A percentile compares a stretch with the other conserved stretches of the same genome.
Evolutionary conservation across 2,797 vertebrate species (phyloP).

Genomic region (Poecilia gillii): DNA sequence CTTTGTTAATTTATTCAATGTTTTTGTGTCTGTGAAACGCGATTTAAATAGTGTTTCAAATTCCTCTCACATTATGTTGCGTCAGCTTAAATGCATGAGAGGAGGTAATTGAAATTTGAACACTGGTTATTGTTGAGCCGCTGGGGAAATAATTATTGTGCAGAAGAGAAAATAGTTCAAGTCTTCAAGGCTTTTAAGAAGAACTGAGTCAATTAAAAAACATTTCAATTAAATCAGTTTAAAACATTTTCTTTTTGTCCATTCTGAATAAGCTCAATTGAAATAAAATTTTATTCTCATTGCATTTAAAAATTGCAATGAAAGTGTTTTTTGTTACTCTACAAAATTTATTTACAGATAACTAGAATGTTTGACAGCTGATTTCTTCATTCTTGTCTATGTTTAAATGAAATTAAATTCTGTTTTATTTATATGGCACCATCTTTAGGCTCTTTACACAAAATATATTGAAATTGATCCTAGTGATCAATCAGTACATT

Average conservation of each 20-base stretch:
- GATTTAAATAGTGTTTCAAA: constrained; percentile 53
- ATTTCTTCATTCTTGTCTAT: too few relatives aligned
- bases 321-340: constrained; percentile 5
- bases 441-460: too few relatives aligned
- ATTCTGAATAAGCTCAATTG: neutral
- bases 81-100: constrained; percentile 57
- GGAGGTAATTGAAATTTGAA: constrained; percentile 56
- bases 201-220: constrained; percentile 23
- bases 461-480: too few relatives aligned
- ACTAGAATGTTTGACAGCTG: neutral
- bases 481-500: too few relatives aligned
- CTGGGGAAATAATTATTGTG: constrained; percentile 44
- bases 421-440: too few relatives aligned
- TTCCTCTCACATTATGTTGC: constrained; percentile 51
- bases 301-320: constrained; percentile 8
- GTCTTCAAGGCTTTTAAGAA: constrained; percentile 43
- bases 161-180: constrained; percentile 24
- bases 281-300: neutral
- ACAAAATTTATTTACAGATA: constrained; percentile 5
- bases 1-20: constrained; percentile 60
- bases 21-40: constrained; percentile 53
- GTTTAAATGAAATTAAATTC: too few relatives aligned
- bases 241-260: neutral
- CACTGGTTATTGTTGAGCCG: constrained; percentile 46
- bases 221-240: constrained; percentile 12